phyloP scores from a whole-genome alignment of 2,113 vertebrate genomes.

The Poeciliopsis turrubarensis region DNA sequence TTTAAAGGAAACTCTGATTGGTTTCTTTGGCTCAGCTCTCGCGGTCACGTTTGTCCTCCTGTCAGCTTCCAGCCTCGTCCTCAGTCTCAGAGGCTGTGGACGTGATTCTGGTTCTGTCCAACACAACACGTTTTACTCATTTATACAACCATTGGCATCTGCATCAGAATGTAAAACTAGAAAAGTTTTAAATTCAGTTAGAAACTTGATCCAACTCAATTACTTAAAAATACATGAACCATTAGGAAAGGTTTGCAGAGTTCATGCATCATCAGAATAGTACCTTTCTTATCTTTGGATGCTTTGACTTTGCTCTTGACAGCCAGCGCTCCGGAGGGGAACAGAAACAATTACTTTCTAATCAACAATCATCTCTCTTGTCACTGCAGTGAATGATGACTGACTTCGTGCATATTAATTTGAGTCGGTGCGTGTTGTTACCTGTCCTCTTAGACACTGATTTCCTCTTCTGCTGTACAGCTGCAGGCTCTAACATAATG shows the following conservation, averaged over 20 bases:
- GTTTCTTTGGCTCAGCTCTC: conserved; percentile 41
- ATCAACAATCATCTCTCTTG: conserved; percentile 22
- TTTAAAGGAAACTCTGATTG: conserved; percentile 23
- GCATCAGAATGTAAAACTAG: no score
- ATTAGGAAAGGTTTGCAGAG: neutral
- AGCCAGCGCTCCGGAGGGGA: conserved; percentile 13
- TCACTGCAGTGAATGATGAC: neutral
- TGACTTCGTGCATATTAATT: conserved; percentile 12
- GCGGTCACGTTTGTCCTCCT: conserved; percentile 45
- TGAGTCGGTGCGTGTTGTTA: conserved; percentile 5
- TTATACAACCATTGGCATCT: neutral
- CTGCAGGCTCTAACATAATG: conserved; percentile 40
- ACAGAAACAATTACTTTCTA: conserved; percentile 25
- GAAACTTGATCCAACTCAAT: neutral
- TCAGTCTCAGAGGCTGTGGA: conserved; percentile 36
- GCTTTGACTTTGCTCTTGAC: conserved; percentile 48
- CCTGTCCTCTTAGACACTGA: conserved; percentile 45
- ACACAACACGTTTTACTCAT: neutral
- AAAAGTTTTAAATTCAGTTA: no score
- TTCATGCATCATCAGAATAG: neutral
- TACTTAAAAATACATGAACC: neutral
- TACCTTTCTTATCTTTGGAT: conserved; percentile 44
- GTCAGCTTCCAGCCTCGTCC: conserved; percentile 1
- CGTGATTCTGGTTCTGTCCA: conserved; percentile 17
- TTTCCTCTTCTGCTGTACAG: conserved; percentile 38